Percentiles rank a stretch among this genome's conserved stretches.
Evolutionary conservation across 2,888 invertebrate species (phyloP).

Genomic region (Pocota personata): DNA sequence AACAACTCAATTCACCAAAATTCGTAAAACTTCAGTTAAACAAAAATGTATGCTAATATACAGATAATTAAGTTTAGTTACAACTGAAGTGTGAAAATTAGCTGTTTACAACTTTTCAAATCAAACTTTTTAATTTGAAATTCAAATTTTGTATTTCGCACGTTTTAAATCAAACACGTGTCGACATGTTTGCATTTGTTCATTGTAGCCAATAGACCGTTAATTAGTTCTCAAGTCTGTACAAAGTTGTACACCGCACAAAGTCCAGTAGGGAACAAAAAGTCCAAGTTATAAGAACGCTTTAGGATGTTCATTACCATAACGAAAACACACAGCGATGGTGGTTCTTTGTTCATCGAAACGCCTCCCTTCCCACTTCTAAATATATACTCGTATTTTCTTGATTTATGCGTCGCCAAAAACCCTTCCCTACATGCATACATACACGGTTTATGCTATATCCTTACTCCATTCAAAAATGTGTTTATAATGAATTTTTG

Average conservation of each 20-base stretch:
- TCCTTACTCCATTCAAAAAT: conserved; percentile 2
- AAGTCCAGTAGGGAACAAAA: neutral
- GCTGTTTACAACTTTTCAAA: conserved; percentile 39
- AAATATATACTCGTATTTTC: neutral
- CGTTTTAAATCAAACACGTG: conserved; percentile 23
- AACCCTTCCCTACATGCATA: neutral
- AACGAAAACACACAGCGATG: neutral
- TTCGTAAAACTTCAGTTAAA: neutral
- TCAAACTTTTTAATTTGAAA: conserved; percentile 56
- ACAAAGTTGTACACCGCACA: conserved; percentile 5
- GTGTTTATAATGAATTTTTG: conserved; percentile 35
- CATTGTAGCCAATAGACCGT: conserved; percentile 8
- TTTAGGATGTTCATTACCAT: conserved; percentile 32
- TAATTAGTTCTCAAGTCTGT: conserved; percentile 30
- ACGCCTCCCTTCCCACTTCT: neutral
- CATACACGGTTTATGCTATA: neutral
- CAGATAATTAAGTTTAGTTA: conserved; percentile 4
- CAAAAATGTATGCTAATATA: neutral
- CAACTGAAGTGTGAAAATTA: conserved; percentile 19
- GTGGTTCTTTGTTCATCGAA: neutral
- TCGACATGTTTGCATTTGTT: neutral
- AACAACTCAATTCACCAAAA: neutral
- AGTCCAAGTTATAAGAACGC: neutral
- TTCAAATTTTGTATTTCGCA: conserved; percentile 3
- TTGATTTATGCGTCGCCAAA: conserved; percentile 19